These are phyloP conservation scores for Acomys russatus DNA, from an alignment of 2,797 vertebrate genomes.

Conservation along the genomic window DNA sequence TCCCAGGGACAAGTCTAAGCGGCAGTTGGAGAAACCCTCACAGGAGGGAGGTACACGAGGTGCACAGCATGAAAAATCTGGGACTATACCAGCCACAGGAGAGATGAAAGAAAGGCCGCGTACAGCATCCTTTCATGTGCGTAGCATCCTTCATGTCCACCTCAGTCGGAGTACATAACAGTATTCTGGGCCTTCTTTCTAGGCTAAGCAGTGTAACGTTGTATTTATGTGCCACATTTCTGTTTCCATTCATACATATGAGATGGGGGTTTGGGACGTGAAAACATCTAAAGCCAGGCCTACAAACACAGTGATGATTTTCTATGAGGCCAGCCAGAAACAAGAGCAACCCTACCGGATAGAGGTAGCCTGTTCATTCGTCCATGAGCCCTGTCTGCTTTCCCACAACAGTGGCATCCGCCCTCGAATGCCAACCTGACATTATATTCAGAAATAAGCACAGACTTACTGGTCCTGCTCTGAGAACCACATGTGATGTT, in stretches of 20 bases:
- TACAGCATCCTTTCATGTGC: background rate
- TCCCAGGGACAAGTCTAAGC: conserved; percentile 5
- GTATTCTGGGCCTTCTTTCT: background rate
- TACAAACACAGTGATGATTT: background rate
- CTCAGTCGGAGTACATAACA: fast-evolving
- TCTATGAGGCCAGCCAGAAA: background rate
- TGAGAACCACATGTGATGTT: background rate
- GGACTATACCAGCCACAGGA: background rate
- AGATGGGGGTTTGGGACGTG: background rate
- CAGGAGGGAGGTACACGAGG: background rate
- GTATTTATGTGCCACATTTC: background rate
- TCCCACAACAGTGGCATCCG: background rate
- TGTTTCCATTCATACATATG: background rate
- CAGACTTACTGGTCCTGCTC: background rate
- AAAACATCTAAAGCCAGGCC: background rate
- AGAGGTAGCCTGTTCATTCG: background rate
- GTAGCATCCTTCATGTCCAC: background rate
- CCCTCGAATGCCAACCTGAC: background rate
- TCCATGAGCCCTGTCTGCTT: background rate
- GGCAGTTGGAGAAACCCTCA: conserved; percentile 12
- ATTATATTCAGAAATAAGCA: background rate
- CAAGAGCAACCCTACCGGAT: background rate
- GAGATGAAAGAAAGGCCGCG: background rate
- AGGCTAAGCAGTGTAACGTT: background rate
- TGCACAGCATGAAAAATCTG: conserved; percentile 18